Evolutionary conservation across 2,797 vertebrate genomes (phyloP).

Genomic region (Decapterus maruadsi): DNA sequence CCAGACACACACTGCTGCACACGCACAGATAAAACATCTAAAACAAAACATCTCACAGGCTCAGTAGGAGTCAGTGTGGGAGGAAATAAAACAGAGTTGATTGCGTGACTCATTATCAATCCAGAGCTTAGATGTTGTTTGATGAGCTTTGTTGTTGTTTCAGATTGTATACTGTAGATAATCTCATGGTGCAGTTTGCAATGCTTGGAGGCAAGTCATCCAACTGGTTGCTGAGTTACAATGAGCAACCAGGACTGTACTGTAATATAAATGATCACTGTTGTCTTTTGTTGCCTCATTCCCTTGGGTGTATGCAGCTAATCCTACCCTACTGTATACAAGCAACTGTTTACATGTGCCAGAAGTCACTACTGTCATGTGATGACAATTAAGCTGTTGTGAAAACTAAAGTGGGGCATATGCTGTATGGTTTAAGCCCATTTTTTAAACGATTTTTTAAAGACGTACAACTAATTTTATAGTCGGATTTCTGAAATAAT

Average conservation of each 20-base stretch:
- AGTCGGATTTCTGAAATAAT: too few species aligned
- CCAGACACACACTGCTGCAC: conserved; percentile 12
- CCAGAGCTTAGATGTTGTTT: neutral
- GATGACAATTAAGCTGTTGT: neutral
- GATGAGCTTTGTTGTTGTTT: neutral
- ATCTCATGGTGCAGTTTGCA: neutral
- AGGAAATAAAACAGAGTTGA: neutral
- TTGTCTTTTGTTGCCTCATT: neutral
- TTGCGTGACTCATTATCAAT: neutral
- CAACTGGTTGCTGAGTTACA: neutral
- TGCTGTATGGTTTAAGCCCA: too few species aligned
- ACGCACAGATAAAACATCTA: neutral
- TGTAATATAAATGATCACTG: neutral
- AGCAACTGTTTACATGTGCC: neutral
- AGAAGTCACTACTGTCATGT: neutral
- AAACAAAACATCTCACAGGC: neutral
- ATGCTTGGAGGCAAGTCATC: neutral
- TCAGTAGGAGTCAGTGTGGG: neutral
- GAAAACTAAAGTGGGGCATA: too few species aligned
- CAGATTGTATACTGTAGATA: neutral
- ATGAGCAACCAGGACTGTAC: neutral
- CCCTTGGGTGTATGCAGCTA: neutral
- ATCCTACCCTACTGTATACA: neutral
- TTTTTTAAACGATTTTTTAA: too few species aligned
- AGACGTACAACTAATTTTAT: too few species aligned